phyloP scores from a whole-genome alignment of 2,113 vertebrate species.

The Protobothrops mucrosquamatus region DNA sequence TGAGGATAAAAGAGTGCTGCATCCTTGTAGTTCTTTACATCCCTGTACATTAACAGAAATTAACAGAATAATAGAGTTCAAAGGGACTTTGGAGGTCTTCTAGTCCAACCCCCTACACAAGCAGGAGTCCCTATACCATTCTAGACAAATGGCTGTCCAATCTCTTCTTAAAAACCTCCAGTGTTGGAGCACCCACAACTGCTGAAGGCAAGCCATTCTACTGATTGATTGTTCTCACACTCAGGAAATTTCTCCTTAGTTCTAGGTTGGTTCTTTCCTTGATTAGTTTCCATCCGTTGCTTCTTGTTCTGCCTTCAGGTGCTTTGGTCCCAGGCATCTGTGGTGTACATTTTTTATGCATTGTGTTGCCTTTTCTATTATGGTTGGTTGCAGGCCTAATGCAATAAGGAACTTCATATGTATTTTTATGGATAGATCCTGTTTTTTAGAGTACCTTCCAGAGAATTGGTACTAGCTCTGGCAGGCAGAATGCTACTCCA shows the following conservation, averaged over 20 bases:
- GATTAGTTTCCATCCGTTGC: background rate
- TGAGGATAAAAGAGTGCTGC: background rate
- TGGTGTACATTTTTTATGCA: background rate
- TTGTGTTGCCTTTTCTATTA: background rate
- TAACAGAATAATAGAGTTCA: background rate
- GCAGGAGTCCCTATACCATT: background rate
- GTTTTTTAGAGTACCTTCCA: background rate
- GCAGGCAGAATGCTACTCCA: constrained; percentile 3
- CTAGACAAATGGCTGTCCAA: background rate
- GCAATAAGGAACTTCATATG: background rate
- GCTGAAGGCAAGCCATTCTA: background rate
- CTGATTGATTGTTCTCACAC: background rate
- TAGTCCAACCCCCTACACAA: background rate
- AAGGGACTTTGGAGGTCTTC: background rate
- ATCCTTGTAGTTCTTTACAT: background rate
- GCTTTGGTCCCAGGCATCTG: background rate
- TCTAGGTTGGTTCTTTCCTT: background rate
- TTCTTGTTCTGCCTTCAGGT: background rate
- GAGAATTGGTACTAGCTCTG: constrained; percentile 13
- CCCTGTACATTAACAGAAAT: background rate
- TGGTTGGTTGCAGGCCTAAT: background rate
- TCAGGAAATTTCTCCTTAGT: background rate
- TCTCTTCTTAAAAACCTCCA: background rate
- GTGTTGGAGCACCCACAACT: background rate
- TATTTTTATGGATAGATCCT: background rate